Conservation (phyloP, 1,140 invertebrate genomes). For the Chironomus tepperi region DNA sequence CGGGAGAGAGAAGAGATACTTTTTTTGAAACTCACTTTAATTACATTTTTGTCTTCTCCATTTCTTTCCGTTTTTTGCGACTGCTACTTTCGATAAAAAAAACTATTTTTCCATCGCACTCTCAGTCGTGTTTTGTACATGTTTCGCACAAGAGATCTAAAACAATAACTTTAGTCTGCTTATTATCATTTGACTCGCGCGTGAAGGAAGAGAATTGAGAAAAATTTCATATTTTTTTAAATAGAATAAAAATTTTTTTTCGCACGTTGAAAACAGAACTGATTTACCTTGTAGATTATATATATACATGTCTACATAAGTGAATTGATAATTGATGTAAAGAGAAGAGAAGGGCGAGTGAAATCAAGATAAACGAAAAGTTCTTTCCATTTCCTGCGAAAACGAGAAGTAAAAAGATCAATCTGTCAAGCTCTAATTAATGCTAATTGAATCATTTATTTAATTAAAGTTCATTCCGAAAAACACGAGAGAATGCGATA, state of each 20-base stretch:
- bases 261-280: no score
- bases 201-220: neutral
- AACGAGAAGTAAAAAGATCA: neutral
- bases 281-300: no score
- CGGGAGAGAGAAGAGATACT: neutral
- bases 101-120: neutral
- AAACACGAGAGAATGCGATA: neutral
- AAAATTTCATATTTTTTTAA: neutral
- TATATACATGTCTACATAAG: no score
- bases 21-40: neutral
- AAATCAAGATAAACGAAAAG: neutral
- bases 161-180: neutral
- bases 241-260: neutral
- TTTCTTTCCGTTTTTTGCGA: neutral
- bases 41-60: neutral
- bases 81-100: conserved; percentile 10
- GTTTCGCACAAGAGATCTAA: neutral
- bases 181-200: neutral
- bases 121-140: conserved; percentile 12
- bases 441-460: conserved; percentile 14
- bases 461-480: neutral
- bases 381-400: neutral
- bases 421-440: conserved; percentile 13
- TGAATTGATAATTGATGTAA: no score
- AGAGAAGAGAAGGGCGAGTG: no score